Evolutionary conservation across 2,797 vertebrate species (phyloP).

Genomic region (Mormyrops boulengeri): DNA sequence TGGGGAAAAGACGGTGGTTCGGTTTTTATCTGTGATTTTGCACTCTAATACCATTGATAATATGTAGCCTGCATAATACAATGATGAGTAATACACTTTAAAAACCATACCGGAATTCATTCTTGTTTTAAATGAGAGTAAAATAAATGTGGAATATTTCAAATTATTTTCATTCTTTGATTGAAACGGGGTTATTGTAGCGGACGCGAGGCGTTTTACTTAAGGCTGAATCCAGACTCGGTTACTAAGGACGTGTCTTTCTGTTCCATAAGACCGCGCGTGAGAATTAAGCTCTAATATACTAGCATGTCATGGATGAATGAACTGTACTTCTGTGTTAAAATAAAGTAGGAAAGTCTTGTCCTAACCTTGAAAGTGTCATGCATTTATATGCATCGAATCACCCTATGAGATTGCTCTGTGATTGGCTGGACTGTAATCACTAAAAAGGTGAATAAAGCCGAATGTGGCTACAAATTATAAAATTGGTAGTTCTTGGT

Average conservation of each 20-base stretch:
- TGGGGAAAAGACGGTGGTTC: background rate
- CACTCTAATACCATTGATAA: background rate
- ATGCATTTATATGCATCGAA: background rate
- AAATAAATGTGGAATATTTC: background rate
- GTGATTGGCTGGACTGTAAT: background rate
- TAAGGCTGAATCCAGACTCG: background rate
- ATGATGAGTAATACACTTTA: background rate
- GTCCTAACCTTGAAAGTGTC: background rate
- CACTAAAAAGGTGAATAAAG: background rate
- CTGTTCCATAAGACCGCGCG: background rate
- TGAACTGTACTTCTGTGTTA: background rate
- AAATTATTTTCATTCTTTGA: background rate
- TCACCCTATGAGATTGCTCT: background rate
- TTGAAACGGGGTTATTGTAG: background rate
- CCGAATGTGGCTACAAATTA: background rate
- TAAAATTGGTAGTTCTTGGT: background rate
- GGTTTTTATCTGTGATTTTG: background rate
- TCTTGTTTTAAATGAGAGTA: background rate
- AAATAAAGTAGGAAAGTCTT: background rate
- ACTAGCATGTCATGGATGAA: background rate
- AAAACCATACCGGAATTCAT: background rate
- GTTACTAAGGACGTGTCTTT: background rate
- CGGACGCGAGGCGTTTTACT: background rate
- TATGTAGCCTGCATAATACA: background rate
- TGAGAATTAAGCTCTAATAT: background rate